Conservation (phyloP, 1,140 invertebrate species). For the Sycophila sp. region DNA sequence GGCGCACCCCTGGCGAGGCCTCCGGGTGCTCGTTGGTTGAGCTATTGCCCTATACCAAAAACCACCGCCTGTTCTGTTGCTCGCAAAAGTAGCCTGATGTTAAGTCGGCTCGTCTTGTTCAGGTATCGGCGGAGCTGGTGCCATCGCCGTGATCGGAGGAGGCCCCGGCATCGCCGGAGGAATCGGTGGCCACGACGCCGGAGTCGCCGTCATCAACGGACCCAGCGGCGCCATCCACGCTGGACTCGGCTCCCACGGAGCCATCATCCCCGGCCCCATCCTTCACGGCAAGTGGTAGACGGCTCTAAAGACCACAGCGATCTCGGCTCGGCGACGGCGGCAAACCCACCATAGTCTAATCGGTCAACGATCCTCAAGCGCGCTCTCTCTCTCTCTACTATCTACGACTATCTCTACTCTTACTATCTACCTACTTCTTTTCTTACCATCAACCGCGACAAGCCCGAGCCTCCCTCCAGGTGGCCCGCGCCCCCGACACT, state of each 20-base stretch:
- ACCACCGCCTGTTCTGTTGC: background rate
- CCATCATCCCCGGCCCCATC: constrained; percentile 63
- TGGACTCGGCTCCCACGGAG: constrained; percentile 66
- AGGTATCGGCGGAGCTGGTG: constrained; percentile 49
- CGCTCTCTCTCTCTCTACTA: constrained; percentile 9
- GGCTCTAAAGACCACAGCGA: constrained; percentile 56
- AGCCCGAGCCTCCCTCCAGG: constrained; percentile 16
- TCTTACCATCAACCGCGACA: constrained; percentile 11
- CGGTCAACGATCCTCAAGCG: constrained; percentile 62
- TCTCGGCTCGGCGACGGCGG: constrained; percentile 67
- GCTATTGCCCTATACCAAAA: too few species aligned
- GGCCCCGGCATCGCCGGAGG: constrained; percentile 60
- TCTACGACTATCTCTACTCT: constrained; percentile 16
- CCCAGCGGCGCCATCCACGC: constrained; percentile 66
- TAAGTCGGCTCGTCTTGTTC: constrained; percentile 33
- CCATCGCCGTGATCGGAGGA: constrained; percentile 64
- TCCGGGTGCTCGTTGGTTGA: too few species aligned
- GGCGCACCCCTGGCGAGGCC: constrained; percentile 39
- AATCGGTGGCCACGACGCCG: constrained; percentile 64
- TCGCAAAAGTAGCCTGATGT: constrained; percentile 25
- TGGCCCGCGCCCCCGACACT: constrained; percentile 6
- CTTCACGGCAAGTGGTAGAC: constrained; percentile 63
- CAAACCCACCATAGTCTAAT: constrained; percentile 63
- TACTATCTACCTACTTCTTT: background rate
- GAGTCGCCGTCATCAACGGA: constrained; percentile 67